Conservation (phyloP, 2,113 vertebrate species). For the Riparia riparia region DNA sequence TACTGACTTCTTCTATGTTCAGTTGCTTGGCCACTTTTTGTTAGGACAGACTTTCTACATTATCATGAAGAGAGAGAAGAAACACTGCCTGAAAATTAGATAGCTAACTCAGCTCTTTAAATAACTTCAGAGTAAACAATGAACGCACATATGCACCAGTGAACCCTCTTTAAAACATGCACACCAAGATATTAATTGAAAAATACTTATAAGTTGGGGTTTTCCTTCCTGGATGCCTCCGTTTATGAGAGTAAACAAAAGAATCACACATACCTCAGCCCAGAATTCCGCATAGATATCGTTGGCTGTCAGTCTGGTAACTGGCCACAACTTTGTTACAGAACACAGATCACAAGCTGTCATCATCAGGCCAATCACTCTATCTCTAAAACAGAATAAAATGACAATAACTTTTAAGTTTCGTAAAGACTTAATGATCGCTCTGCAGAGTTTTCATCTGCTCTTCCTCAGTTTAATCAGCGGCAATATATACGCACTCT, state of each 20-base stretch:
- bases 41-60: not conserved
- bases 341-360: constrained; percentile 98
- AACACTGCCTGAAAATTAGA: not conserved
- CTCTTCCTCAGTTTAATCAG: not conserved
- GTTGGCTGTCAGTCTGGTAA: constrained; percentile 91
- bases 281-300: constrained; percentile 99
- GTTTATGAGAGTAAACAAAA: not conserved
- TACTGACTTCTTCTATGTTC: not conserved
- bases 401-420: not conserved
- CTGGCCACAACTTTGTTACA: constrained; percentile 95
- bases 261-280: constrained; percentile 87
- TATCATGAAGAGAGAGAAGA: not conserved
- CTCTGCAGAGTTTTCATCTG: not conserved
- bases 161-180: not conserved
- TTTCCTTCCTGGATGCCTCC: not conserved
- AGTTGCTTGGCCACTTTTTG: not conserved
- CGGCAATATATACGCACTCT: not conserved
- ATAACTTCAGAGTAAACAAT: not conserved
- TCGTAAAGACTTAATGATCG: not conserved
- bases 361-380: constrained; percentile 98
- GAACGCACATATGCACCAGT: not conserved
- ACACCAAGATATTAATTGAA: not conserved
- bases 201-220: not conserved
- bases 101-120: not conserved
- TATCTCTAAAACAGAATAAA: constrained; percentile 86